Percentiles rank a stretch among this genome's conserved stretches.
Evolutionary conservation across 2,888 invertebrate species (phyloP).

Genomic region (Drosophila emarginata): DNA sequence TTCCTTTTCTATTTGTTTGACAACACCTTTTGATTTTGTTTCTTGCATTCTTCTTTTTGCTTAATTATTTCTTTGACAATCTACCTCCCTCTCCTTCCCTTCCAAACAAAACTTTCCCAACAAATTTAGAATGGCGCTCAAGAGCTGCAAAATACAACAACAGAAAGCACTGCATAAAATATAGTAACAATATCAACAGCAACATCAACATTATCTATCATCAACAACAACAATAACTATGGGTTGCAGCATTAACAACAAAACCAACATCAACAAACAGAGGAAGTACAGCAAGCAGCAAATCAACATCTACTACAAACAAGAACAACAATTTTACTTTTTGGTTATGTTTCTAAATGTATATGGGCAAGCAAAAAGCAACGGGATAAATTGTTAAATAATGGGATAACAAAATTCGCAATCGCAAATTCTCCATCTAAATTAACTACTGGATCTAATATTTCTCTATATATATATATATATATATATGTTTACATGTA

Average conservation of each 20-base stretch:
- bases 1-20: conserved; percentile 1
- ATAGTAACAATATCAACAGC: conserved; percentile 22
- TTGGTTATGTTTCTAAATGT: conserved; percentile 33
- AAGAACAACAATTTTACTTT: conserved; percentile 30
- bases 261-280: conserved; percentile 24
- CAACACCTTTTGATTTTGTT: conserved; percentile 15
- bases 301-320: conserved; percentile 11
- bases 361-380: conserved; percentile 42
- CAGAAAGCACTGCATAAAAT: conserved; percentile 82
- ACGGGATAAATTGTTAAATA: conserved; percentile 29
- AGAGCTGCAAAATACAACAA: conserved; percentile 82
- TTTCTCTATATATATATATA: not conserved
- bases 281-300: conserved; percentile 18
- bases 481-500: not conserved
- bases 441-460: not conserved
- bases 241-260: conserved; percentile 15
- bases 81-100: conserved; percentile 36
- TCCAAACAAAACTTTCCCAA: conserved; percentile 28
- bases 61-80: conserved; percentile 30
- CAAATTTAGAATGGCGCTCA: conserved; percentile 79
- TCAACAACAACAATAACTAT: conserved; percentile 17
- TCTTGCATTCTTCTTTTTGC: conserved; percentile 10
- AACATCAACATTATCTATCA: conserved; percentile 10
- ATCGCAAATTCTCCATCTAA: conserved; percentile 19
- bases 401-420: conserved; percentile 21